Base-by-base conservation (phyloP, 2,113 vertebrate species). In the Saccopteryx bilineata region DNA sequence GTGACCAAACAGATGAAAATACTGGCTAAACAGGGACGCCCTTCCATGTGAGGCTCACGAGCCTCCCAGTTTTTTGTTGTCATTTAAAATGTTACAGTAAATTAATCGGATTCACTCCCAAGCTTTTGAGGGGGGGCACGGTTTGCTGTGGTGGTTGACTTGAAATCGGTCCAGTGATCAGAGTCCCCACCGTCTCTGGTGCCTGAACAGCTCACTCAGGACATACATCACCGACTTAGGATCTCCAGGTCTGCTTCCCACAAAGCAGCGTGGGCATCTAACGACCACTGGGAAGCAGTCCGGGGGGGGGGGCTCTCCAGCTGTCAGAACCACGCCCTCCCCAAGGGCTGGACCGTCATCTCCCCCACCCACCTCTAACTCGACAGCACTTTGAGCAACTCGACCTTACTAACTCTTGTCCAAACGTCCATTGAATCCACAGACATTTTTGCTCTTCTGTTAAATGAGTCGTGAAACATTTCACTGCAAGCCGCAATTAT, bases 401-500 rank as follows among this genome's bases (percentile, higher is more conserved):
- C 69, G 58, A n/a, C 63, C 18, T 58, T 76, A 33, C 39, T 63
- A n/a, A 39, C 33, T 56, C 39, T 69, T 50, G 46, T 50, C 84
- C 80, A 79, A 90, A 58, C 58, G 23, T 56, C 61, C 28, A 68
- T 3, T 9, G 72, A 68, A 83, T 60, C 21, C 2, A 33, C 54
- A 33, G 58, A 54, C 66, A 75, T 72, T 69, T 66, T 54, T 79
- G 58, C 54, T 78, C 68, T 86, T 83, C 23, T 0, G 61, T 84
- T 68, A 69, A 75, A 75, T 65, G 26, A 48, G 58, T 65, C 74
- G 52, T 8, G 46, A 93, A 96, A 82, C 33, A 33, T 58, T 92
- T 86, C 52, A 74, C 14, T 81, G 50, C 89, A 93, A 39, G 81
- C 14, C 56, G 31, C 84, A 79, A 90, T 95, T 69, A 63, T 7